Evolutionary conservation across 2,797 vertebrate genomes (phyloP).

Genomic region (Chloroceryle amazona): DNA sequence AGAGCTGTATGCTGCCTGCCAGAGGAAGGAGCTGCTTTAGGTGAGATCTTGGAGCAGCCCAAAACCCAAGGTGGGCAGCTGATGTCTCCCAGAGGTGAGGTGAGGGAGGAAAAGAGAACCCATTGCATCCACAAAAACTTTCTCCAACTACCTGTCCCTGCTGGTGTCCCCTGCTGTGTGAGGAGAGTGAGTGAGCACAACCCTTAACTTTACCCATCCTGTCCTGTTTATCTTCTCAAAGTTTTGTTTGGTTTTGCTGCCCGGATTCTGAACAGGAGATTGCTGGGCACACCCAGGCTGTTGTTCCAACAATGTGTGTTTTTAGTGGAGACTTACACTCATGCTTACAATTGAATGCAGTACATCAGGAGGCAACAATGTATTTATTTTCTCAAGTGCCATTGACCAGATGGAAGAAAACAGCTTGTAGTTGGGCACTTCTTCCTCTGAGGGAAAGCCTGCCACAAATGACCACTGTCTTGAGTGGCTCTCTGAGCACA

Average conservation of each 20-base stretch:
- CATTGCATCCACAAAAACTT: rapidly evolving
- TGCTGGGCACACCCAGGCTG: slow-evolving; percentile 25
- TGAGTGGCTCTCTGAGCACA: rapidly evolving
- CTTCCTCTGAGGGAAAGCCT: background rate
- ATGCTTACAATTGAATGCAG: background rate
- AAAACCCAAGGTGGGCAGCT: background rate
- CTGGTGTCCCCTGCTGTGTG: rapidly evolving
- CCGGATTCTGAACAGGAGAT: background rate
- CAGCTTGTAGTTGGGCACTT: background rate
- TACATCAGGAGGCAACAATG: background rate
- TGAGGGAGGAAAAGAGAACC: background rate
- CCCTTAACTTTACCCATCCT: background rate
- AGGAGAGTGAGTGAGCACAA: background rate
- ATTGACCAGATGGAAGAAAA: background rate
- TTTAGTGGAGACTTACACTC: background rate
- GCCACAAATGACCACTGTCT: rapidly evolving
- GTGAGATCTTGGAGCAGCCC: background rate
- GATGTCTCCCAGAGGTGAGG: rapidly evolving
- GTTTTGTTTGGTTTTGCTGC: slow-evolving; percentile 34
- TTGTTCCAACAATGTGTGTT: slow-evolving; percentile 14
- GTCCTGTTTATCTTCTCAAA: background rate
- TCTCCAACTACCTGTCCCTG: background rate
- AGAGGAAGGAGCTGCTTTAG: background rate
- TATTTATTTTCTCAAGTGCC: slow-evolving; percentile 21
- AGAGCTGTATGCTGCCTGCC: background rate